A percentile compares a stretch with the other conserved stretches of the same genome.
phyloP scores from a whole-genome alignment of 1,140 invertebrate genomes.

The Drosophila watanabei region DNA sequence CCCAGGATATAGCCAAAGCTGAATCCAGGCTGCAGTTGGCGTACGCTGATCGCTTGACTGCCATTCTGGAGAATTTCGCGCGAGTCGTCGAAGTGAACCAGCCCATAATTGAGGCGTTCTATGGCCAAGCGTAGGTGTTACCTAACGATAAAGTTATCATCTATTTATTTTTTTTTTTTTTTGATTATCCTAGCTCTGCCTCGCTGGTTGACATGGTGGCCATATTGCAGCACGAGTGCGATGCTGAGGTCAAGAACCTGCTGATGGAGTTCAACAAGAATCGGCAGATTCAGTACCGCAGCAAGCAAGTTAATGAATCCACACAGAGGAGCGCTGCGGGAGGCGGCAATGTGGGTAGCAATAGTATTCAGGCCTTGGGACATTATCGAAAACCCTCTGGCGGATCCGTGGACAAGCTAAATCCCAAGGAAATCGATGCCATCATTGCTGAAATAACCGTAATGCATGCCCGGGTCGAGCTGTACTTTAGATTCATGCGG shows the following conservation, averaged over 20 bases:
- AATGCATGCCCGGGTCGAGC: slow-evolving; percentile 95
- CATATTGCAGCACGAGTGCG: slow-evolving; percentile 95
- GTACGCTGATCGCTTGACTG: slow-evolving; percentile 93
- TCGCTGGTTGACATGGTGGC: slow-evolving; percentile 90
- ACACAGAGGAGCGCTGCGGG: slow-evolving; percentile 79
- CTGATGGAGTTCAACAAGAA: slow-evolving; percentile 92
- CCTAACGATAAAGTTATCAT: too few relatives aligned
- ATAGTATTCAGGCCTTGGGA: slow-evolving; percentile 75
- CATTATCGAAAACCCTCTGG: slow-evolving; percentile 83
- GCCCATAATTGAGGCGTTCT: slow-evolving; percentile 97
- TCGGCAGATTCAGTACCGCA: slow-evolving; percentile 90
- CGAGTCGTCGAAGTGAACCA: slow-evolving; percentile 96
- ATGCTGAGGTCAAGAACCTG: slow-evolving; percentile 90
- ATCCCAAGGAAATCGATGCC: slow-evolving; percentile 95
- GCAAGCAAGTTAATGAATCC: slow-evolving; percentile 88
- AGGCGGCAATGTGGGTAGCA: slow-evolving; percentile 59
- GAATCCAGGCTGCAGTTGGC: slow-evolving; percentile 92
- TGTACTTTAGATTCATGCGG: slow-evolving; percentile 96
- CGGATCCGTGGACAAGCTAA: slow-evolving; percentile 87
- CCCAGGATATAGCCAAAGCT: slow-evolving; percentile 88
- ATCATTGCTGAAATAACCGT: slow-evolving; percentile 96
- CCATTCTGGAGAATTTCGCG: slow-evolving; percentile 96
- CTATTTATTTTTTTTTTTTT: background rate
- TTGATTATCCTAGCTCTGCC: slow-evolving; percentile 86
- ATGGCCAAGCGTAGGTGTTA: slow-evolving; percentile 88